Base-by-base conservation (phyloP, 1,140 invertebrate species). In the Linepithema humile region DNA sequence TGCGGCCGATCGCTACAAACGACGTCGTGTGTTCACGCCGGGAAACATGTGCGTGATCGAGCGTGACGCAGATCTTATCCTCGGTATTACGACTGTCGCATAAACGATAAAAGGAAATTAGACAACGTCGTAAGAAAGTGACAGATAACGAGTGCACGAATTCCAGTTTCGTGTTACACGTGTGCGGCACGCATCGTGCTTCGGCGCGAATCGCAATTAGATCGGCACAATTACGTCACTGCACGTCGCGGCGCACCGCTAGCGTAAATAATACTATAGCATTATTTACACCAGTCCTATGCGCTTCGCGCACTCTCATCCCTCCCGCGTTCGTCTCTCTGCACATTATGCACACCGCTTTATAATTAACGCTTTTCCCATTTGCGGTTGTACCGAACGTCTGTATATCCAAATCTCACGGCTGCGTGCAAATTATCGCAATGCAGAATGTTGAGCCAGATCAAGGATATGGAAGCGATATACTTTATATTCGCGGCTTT, bases 261-360 rank as follows among this genome's bases (percentile, higher is more conserved):
- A 78, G 62, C 62, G 62, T 69, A 78, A 77, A 78, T 80, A 80
- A 80, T 80, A 70, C 75, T 55, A 55, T 55, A 69, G 69, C 75
- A 70, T 80, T 80, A 80, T 80, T 70, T 80, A 32, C 75, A 55
- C 38, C 64, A 40, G 75, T 55, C 23, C 43, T 45, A 12, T 43
- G 23, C 64, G 64, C 35, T 64, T 43, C 64, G 48, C 74, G 45
- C 48, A 64, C n/a, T n/a, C n/a, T n/a, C 75, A 53, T 75, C 73
- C n/a, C 23, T 55, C 32, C 40, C 53, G 29, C 26, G 32, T 40
- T 69, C 67, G 75, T 23, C 26, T 55, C 35, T 29, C 75, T n/a
- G 75, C 75, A 50, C 64, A 70, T 80, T 53, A 70, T 65, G 35
- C 38, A 26, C n/a, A 12, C 45, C 64, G 64, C 48, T 70, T 80